Conservation (phyloP, 2,797 vertebrate genomes). For the Enteromius viviparus region DNA sequence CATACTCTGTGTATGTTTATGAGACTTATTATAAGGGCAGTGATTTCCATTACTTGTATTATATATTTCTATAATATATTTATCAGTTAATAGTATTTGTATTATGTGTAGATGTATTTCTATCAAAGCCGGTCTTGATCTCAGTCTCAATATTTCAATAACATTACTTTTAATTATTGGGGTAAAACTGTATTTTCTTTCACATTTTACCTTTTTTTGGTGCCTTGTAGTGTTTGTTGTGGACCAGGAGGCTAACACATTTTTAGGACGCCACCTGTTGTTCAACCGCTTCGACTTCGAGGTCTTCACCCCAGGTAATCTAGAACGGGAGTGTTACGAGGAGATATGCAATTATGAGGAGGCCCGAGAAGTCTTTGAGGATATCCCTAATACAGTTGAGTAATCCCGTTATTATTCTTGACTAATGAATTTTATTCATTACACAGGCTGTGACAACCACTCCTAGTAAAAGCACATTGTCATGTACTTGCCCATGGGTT, state of each 20-base stretch:
- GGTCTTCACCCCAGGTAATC: constrained; percentile 85
- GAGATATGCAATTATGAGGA: constrained; percentile 93
- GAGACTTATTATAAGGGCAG: not conserved
- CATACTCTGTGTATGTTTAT: not conserved
- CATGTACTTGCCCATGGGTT: constrained; percentile 31
- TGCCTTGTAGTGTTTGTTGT: constrained; percentile 83
- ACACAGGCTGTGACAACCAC: not conserved
- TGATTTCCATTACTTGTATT: not conserved
- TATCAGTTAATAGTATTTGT: too few species aligned
- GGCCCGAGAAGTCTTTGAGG: constrained; percentile 91
- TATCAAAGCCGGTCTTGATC: not conserved
- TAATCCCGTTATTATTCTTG: constrained; percentile 34
- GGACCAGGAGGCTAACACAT: constrained; percentile 82
- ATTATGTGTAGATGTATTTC: too few species aligned
- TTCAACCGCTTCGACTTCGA: constrained; percentile 95
- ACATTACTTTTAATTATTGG: not conserved
- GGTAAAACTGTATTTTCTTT: not conserved
- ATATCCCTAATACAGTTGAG: constrained; percentile 84
- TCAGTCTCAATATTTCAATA: not conserved
- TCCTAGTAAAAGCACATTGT: not conserved
- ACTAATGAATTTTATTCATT: not conserved
- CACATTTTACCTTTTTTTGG: not conserved
- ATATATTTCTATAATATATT: too few species aligned
- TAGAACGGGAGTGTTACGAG: constrained; percentile 93
- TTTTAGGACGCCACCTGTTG: constrained; percentile 87